Base-by-base conservation (phyloP, 2,888 invertebrate genomes). In the Aporophyla nigra region DNA sequence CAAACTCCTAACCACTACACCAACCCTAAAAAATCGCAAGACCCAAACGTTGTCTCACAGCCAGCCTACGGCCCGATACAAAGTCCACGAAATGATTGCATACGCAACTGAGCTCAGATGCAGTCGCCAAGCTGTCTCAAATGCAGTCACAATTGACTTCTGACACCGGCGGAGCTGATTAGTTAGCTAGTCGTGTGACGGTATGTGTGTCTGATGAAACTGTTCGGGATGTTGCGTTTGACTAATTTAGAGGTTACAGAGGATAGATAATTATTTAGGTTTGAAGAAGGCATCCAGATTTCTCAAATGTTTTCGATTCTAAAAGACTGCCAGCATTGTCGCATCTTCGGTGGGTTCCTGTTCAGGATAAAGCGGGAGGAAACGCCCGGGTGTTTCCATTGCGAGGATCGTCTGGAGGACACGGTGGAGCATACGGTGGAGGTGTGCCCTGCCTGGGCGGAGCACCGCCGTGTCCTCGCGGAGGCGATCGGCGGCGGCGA, bases 91-190 rank as follows among this genome's bases (percentile, higher is more conserved):
- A 59, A 82, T 82, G 78, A 86, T 86, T 87, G 81, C 74, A 76
- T 66, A 71, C 61, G 71, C 82, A 54, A 71, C 69, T 72, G 68
- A 33, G 58, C 68, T 54, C 51, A 66, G 51, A 63, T 68, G 78
- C 78, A 80, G 89, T 87, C 89, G 88, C 89, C 89, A 86, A 70
- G 87, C 89, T 81, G 89, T 89, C 89, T 89, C 71, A 61, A 76
- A 63, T 80, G 87, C 84, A 77, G 16, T 12, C 19, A 66, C 82
- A 88, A 86, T 88, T 88, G 88, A 88, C 88, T 70, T 78, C 61
- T 88, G 88, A 88, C 86, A 78, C 49, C 51, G 33, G 33, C 62
- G 33, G 27, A 72, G 51, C 33, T 77, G 40, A 63, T 61, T 83
- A 65, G 54, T 51, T 76, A 43, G 59, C 59, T 85, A 62, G 68